Percentiles rank a stretch among this genome's conserved stretches.
phyloP scores from a whole-genome alignment of 2,888 invertebrate genomes.

The Troilus luridus region DNA sequence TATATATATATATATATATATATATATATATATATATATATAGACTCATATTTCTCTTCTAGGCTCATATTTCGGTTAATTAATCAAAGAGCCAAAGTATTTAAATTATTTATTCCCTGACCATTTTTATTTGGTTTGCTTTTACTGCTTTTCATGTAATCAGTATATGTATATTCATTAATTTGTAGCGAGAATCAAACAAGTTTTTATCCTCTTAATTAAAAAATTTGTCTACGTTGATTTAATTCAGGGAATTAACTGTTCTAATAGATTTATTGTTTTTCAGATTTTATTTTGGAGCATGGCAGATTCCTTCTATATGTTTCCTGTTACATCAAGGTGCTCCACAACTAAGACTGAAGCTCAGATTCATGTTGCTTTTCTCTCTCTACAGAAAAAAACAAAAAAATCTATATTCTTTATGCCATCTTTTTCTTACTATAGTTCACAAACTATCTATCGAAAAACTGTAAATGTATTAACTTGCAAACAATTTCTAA shows the following conservation, averaged over 20 bases:
- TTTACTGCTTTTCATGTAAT: no score
- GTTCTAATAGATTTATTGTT: background rate
- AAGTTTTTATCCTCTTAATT: background rate
- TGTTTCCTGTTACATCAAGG: slow-evolving; percentile 47
- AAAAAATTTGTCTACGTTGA: background rate
- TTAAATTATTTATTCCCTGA: no score
- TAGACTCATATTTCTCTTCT: no score
- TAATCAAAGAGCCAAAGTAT: no score
- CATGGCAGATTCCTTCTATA: slow-evolving; percentile 13
- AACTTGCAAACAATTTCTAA: background rate
- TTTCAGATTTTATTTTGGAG: slow-evolving; percentile 49
- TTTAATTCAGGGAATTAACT: background rate
- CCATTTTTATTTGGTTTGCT: no score
- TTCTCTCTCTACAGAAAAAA: slow-evolving; percentile 52
- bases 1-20: no score
- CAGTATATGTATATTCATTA: background rate
- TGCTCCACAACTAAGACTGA: slow-evolving; percentile 59
- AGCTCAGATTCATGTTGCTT: slow-evolving; percentile 51
- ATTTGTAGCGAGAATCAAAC: background rate
- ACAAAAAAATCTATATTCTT: slow-evolving; percentile 21
- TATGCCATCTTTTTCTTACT: background rate
- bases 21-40: no score
- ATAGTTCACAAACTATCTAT: slow-evolving; percentile 26
- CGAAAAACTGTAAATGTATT: background rate
- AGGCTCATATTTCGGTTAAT: no score